Evolutionary conservation across 1,140 invertebrate genomes (phyloP).

Genomic region (Pomacea maculata): DNA sequence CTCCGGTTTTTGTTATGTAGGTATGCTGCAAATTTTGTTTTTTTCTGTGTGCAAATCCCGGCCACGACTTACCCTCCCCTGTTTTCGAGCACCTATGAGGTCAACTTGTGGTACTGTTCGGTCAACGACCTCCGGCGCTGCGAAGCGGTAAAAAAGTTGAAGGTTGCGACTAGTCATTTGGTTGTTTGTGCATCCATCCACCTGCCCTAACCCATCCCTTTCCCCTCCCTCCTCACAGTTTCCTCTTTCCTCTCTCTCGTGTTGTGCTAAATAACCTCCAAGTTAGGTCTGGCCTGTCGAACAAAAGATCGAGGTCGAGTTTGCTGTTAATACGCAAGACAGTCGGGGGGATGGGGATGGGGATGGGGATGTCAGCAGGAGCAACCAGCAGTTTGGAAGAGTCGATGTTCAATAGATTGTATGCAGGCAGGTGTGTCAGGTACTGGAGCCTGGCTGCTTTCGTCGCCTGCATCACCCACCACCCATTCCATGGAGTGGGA

Average conservation of each 20-base stretch:
- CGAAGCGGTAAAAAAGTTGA: no score
- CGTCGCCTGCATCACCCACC: no score
- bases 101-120: no score
- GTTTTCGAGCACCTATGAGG: no score
- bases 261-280: no score
- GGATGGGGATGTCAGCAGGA: neutral
- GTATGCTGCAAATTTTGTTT: no score
- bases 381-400: neutral
- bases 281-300: neutral
- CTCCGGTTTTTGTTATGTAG: neutral
- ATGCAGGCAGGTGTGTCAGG: neutral
- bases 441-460: neutral
- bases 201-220: neutral
- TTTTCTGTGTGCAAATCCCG: no score
- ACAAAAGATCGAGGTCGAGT: neutral
- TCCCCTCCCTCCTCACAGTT: conserved; percentile 8
- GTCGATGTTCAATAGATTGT: neutral
- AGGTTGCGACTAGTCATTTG: no score
- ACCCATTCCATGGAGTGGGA: no score
- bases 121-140: no score
- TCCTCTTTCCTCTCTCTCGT: neutral
- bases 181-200: no score
- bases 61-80: no score
- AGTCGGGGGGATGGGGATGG: neutral
- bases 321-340: neutral